phyloP scores from a whole-genome alignment of 1,140 invertebrate genomes.

The Calliopsis andreniformis region DNA sequence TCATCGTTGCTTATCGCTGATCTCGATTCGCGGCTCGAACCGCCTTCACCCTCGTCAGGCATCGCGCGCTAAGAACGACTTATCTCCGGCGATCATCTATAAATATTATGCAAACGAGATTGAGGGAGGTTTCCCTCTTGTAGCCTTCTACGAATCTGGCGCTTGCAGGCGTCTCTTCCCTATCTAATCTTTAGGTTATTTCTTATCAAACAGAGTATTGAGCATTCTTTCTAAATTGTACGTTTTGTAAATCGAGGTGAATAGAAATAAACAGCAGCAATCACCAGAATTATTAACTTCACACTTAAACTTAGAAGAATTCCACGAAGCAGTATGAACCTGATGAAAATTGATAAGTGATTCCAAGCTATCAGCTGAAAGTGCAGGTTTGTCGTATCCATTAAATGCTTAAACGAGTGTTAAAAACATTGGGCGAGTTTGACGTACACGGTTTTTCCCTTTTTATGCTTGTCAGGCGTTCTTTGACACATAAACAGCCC shows the following conservation, averaged over 20 bases:
- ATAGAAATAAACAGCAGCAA: no score
- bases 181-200: constrained; percentile 5
- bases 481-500: constrained; percentile 58
- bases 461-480: constrained; percentile 47
- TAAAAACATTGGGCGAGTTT: no score
- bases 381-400: no score
- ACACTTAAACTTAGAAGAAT: no score
- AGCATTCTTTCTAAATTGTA: no score
- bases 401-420: no score
- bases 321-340: no score
- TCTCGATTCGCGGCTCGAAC: constrained; percentile 43
- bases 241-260: no score
- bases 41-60: background rate
- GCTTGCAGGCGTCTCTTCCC: background rate
- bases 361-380: no score
- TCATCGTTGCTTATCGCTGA: constrained; percentile 40
- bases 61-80: background rate
- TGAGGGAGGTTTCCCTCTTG: background rate
- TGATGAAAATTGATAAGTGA: no score
- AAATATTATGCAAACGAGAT: constrained; percentile 64
- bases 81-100: constrained; percentile 47
- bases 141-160: background rate
- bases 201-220: constrained; percentile 18
- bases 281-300: no score
- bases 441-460: no score